phyloP scores from a whole-genome alignment of 2,888 invertebrate species.

The Drosophila subsilvestris region DNA sequence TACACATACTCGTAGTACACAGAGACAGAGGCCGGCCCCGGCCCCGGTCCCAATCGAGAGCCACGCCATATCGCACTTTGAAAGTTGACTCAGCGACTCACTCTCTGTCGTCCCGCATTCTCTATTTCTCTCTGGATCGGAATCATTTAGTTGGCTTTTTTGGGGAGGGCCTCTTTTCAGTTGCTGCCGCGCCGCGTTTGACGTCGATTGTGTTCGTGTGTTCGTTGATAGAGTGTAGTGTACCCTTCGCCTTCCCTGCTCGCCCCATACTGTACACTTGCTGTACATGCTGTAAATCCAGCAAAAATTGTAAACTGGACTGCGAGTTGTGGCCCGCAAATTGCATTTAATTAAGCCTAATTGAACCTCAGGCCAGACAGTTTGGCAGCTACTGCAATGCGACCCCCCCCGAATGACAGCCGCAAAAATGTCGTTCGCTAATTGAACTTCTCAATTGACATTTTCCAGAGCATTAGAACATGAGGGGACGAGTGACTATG shows the following conservation, averaged over 20 bases:
- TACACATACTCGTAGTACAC: conserved; percentile 49
- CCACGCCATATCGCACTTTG: conserved; percentile 50
- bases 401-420: conserved; percentile 5
- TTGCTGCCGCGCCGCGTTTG: conserved; percentile 54
- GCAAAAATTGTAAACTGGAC: conserved; percentile 10
- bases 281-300: conserved; percentile 22
- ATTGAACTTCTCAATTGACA: conserved; percentile 72
- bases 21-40: conserved; percentile 18
- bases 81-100: conserved; percentile 45
- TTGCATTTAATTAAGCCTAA: conserved; percentile 74
- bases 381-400: conserved; percentile 47
- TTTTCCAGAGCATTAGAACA: conserved; percentile 3
- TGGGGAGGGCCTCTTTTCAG: conserved; percentile 54
- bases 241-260: conserved; percentile 20
- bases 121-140: conserved; percentile 36
- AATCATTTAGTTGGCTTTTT: conserved; percentile 33
- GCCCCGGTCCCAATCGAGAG: conserved; percentile 39
- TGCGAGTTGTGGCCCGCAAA: conserved; percentile 45
- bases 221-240: conserved; percentile 4
- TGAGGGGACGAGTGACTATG: not conserved
- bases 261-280: conserved; percentile 30
- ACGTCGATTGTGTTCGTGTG: conserved; percentile 56
- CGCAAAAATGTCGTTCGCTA: conserved; percentile 41
- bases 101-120: conserved; percentile 16
- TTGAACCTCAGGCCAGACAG: conserved; percentile 61